Base-by-base conservation (phyloP, 2,113 vertebrate genomes). In the Urocolius indicus region DNA sequence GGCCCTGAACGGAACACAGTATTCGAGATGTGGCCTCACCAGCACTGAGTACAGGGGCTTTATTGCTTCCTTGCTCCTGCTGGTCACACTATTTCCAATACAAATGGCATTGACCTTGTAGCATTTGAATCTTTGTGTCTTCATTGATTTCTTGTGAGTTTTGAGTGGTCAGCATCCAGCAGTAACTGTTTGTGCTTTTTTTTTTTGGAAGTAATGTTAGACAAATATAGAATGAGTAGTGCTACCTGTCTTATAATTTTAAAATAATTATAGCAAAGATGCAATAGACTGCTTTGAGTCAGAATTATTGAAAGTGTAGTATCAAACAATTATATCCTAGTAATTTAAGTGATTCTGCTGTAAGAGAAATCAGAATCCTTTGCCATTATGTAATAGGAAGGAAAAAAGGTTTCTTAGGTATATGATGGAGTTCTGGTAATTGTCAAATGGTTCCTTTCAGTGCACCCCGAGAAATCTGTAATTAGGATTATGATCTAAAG, bases 141-240 rank as follows among this genome's bases (percentile, higher is more conserved):
- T 65, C 68, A 97, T 96, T 89, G 94, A 97, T 96, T 93, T 91
- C 81, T 49, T 91, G 12, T 21, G 83, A 83, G 59, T 94, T 95
- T 87, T 96, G 81, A 95, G 87, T 79, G 51, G 84, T 97, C 95
- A 95, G 91, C 93, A 93, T 93, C 66, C 87, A 3, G 0, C 74
- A 93, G 77, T 72, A 62, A 79, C 66, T 24, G 23, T 89, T 41
- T 51, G 6, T 82, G 19, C 46, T 89, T 81, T 94, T 81, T 87
- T n/a, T n/a, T 95, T 94, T 95, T 65, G 80, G 91, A 82, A 93
- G 71, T 62, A 77, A 69, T 0, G 3, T 65, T 75, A 41, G 52
- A 78, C 73, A 84, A 68, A 92, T 96, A 91, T 95, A 94, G 90
- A 94, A 65, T 71, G 57, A n/a, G n/a, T 75, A 84, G 18, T 55